Evolutionary conservation across 2,113 vertebrate genomes (phyloP).

Genomic region (Athene cunicularia): DNA sequence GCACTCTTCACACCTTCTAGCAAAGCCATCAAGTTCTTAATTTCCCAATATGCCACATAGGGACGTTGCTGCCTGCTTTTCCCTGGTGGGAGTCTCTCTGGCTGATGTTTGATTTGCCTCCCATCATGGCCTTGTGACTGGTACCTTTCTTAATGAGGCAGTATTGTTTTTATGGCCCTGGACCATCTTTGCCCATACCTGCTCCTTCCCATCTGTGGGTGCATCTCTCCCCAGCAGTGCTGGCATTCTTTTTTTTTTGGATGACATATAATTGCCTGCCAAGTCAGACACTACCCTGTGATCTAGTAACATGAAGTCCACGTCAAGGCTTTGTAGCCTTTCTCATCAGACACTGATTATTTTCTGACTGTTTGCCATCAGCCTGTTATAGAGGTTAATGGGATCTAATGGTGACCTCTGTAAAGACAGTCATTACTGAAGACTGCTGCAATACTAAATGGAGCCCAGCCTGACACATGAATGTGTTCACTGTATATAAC

Average conservation of each 20-base stretch:
- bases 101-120: background rate
- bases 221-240: background rate
- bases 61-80: background rate
- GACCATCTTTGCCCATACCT: background rate
- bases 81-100: background rate
- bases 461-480: background rate
- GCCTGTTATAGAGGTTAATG: background rate
- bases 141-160: background rate
- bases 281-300: no score
- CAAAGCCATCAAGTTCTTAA: background rate
- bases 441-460: background rate
- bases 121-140: background rate
- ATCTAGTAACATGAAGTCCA: background rate
- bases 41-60: background rate
- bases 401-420: background rate
- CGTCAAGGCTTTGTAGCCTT: background rate
- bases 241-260: background rate
- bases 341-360: background rate
- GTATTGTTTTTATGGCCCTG: fast-evolving
- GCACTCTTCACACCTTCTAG: background rate
- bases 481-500: background rate
- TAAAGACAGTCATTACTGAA: background rate
- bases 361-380: background rate
- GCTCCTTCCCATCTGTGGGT: background rate
- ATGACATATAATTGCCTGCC: background rate